A percentile compares a stretch with the other conserved stretches of the same genome.
Conservation (phyloP, 2,113 vertebrate species). For the Hippocampus guttulatus region DNA sequence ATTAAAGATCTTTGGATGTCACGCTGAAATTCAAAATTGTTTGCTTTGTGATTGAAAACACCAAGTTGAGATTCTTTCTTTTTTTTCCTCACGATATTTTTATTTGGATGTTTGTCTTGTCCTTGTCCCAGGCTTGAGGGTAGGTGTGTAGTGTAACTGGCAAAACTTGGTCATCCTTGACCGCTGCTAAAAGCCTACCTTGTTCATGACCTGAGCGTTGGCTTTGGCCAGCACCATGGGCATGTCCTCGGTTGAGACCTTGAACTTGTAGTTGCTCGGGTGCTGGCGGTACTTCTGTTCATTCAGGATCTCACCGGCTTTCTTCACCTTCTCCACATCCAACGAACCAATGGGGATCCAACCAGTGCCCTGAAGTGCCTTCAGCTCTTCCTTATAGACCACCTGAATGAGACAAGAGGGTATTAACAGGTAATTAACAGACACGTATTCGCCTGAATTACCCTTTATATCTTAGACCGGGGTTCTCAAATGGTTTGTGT, state of each 20-base stretch:
- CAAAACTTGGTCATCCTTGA: background rate
- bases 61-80: no score
- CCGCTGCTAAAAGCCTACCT: conserved; percentile 60
- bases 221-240: conserved; percentile 76
- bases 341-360: conserved; percentile 82
- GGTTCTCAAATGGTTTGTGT: background rate
- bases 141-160: conserved; percentile 58
- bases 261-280: conserved; percentile 75
- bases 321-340: conserved; percentile 78
- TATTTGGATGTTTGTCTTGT: conserved; percentile 79
- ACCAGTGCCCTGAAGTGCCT: conserved; percentile 71
- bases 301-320: conserved; percentile 71
- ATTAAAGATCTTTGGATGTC: no score
- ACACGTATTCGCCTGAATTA: background rate
- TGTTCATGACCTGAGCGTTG: conserved; percentile 76
- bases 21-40: no score
- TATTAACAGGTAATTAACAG: background rate
- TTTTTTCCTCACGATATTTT: conserved; percentile 17
- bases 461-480: background rate
- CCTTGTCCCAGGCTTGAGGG: conserved; percentile 77
- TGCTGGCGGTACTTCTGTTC: conserved; percentile 78
- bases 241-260: conserved; percentile 73
- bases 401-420: conserved; percentile 55
- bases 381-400: conserved; percentile 79
- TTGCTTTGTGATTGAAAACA: no score